Evolutionary conservation across 2,797 vertebrate species (phyloP).

Genomic region (Poecilia gillii): DNA sequence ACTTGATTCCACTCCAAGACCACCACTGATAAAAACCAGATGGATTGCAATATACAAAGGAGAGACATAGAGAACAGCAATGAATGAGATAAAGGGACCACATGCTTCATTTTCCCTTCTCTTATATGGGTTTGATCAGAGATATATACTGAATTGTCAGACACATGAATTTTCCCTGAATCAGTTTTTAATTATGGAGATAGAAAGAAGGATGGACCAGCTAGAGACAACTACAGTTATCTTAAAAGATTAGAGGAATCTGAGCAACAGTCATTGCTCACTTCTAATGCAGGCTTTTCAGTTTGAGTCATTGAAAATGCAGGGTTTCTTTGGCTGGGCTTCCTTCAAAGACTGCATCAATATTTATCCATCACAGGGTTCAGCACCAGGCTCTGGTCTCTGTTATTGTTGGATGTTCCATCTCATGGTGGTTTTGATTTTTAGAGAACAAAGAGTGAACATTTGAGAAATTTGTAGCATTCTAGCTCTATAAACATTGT

Average conservation of each 20-base stretch:
- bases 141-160: constrained; percentile 8
- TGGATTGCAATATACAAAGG: background rate
- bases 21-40: constrained; percentile 50
- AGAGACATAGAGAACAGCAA: constrained; percentile 21
- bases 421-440: constrained; percentile 52
- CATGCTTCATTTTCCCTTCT: constrained; percentile 55
- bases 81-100: constrained; percentile 40
- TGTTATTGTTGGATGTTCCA: constrained; percentile 55
- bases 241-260: constrained; percentile 39
- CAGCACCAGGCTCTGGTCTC: constrained; percentile 32
- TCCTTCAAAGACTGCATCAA: constrained; percentile 65
- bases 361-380: constrained; percentile 56
- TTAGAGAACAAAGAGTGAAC: constrained; percentile 51
- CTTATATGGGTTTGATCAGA: background rate
- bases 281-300: constrained; percentile 10
- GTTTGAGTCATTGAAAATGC: background rate
- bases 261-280: constrained; percentile 27
- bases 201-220: background rate
- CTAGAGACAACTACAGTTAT: constrained; percentile 20
- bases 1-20: constrained; percentile 20
- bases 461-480: constrained; percentile 22
- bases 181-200: constrained; percentile 20
- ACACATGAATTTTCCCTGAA: constrained; percentile 10
- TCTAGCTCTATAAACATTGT: constrained; percentile 2
- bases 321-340: constrained; percentile 5